Percentiles rank a stretch among this genome's conserved stretches.
Evolutionary conservation across 2,888 invertebrate genomes (phyloP).

Genomic region (Parthenolecanium corni): DNA sequence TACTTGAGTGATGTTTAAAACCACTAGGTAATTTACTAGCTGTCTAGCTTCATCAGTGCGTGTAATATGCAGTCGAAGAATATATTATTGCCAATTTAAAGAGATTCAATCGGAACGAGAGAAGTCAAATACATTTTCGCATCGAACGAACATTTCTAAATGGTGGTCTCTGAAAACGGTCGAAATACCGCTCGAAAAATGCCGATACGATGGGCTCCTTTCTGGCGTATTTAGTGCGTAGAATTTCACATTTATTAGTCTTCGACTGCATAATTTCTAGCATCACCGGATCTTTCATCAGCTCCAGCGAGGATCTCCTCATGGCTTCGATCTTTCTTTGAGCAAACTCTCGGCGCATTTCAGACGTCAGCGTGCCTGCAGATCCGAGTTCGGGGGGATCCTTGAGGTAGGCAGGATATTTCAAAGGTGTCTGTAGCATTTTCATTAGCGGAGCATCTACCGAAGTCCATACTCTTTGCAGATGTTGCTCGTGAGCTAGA

Average conservation of each 20-base stretch:
- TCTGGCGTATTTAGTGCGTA: neutral
- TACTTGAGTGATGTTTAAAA: no score
- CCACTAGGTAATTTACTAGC: no score
- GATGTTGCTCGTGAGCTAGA: neutral
- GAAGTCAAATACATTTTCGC: neutral
- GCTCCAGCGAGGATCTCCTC: neutral
- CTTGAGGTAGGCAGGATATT: neutral
- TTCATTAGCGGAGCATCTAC: neutral
- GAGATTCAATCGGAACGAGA: no score
- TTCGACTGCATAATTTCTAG: neutral
- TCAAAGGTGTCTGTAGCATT: neutral
- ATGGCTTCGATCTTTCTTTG: neutral
- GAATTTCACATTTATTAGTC: neutral
- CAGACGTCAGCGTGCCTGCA: neutral
- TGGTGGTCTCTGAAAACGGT: neutral
- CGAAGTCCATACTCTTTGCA: neutral
- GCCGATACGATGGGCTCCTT: conserved; percentile 10
- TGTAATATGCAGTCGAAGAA: no score
- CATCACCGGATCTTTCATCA: neutral
- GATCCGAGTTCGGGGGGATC: neutral
- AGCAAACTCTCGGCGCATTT: neutral
- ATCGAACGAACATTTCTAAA: neutral
- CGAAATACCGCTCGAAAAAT: conserved; percentile 6
- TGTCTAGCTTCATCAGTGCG: no score
- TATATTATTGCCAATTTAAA: no score